These are phyloP conservation scores for Diabrotica undecimpunctata DNA, from an alignment of 1,140 invertebrate species.

Conservation along the genomic window DNA sequence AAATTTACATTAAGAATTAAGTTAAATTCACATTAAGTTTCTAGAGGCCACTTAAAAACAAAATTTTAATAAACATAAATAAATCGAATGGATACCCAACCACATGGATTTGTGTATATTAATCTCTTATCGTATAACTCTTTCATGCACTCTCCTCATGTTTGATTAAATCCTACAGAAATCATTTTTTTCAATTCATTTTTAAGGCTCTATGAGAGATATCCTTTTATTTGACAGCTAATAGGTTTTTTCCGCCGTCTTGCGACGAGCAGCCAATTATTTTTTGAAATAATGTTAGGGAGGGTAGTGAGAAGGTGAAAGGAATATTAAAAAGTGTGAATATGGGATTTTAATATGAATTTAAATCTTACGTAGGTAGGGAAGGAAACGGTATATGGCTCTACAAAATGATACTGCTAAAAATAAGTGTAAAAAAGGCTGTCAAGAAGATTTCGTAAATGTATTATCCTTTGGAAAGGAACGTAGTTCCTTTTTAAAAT, in stretches of 20 bases:
- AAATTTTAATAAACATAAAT: too few species aligned
- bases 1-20: too few species aligned
- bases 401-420: too few species aligned
- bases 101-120: not conserved
- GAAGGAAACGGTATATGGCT: not conserved
- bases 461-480: too few species aligned
- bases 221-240: not conserved
- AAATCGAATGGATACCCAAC: too few species aligned
- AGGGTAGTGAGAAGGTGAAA: conserved; percentile 22
- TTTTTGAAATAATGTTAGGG: conserved; percentile 30
- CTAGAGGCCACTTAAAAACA: too few species aligned
- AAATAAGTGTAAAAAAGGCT: too few species aligned
- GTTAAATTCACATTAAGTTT: too few species aligned
- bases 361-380: not conserved
- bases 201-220: not conserved
- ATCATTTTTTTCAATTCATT: not conserved
- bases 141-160: not conserved
- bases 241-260: not conserved
- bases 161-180: not conserved
- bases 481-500: too few species aligned
- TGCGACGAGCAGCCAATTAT: conserved; percentile 20
- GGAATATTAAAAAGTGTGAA: not conserved
- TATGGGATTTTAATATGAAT: conserved; percentile 4
- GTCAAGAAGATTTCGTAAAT: too few species aligned
- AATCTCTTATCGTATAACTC: not conserved